Evolutionary conservation across 2,113 vertebrate genomes (phyloP).

Genomic region (Orthonyx spaldingii): DNA sequence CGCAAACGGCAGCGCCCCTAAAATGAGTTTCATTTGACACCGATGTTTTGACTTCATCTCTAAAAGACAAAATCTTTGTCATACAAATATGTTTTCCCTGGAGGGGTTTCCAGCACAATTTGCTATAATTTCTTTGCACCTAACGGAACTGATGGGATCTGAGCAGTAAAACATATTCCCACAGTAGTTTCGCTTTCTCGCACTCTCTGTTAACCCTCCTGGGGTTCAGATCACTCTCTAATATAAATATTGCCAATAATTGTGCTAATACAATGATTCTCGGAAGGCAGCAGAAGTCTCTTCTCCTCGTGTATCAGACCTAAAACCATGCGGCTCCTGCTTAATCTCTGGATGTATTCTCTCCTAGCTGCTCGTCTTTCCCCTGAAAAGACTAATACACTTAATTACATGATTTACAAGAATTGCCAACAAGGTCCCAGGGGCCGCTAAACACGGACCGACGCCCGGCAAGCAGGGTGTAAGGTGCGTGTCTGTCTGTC

Average conservation of each 20-base stretch:
- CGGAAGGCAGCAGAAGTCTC: not conserved
- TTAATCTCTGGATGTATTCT: not conserved
- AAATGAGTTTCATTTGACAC: conserved; percentile 6
- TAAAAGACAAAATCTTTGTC: conserved; percentile 64
- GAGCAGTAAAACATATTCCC: conserved; percentile 1
- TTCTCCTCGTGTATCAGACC: not conserved
- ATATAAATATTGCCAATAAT: conserved; percentile 35
- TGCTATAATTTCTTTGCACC: conserved; percentile 51
- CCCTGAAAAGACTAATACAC: not conserved
- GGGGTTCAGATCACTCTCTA: conserved; percentile 8
- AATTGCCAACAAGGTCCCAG: not conserved
- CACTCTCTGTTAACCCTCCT: conserved; percentile 10
- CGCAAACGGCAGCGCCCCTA: not conserved
- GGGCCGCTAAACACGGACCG: not conserved
- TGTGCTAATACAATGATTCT: not conserved
- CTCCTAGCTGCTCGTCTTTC: not conserved
- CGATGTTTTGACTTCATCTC: conserved; percentile 59
- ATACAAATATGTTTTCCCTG: conserved; percentile 44
- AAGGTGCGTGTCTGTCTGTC: not conserved
- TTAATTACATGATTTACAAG: not conserved
- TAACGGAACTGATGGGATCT: conserved; percentile 32
- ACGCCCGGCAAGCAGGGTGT: not conserved
- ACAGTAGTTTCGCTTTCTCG: not conserved
- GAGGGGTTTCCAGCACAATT: conserved; percentile 54
- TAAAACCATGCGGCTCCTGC: not conserved